Evolutionary conservation across 2,888 invertebrate genomes (phyloP), one percentile per base, ranked within the genome.

Genomic region (Hirtodrosophila confusa): DNA sequence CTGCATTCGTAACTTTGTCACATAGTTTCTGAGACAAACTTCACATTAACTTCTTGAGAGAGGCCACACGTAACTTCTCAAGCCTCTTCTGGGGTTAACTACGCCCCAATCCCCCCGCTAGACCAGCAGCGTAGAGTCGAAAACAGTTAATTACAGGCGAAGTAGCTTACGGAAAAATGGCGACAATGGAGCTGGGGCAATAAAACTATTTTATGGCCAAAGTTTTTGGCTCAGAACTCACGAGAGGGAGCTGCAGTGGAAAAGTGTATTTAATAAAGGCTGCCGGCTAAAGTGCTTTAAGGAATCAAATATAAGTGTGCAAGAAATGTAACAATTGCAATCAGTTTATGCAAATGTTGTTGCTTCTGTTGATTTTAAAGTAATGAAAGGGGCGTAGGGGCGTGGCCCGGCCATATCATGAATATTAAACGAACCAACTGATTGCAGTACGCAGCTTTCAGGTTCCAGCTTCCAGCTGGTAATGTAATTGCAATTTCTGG

Each of bases 181-280:
- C 61, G 75, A 75, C 78, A 82, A 78, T 76, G 69, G 43, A 60
- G 47, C 44, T 51, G 57, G 40, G 50, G 69, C 69, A 82, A 85
- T 83, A 85, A 83, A 85, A 83, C 85, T 85, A 85, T 80, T 85
- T 83, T 83, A 83, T 76, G 85, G 53, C 68, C 69, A 64, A 82
- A 83, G 74, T 65, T 85, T 78, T 63, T 63, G 44, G 35, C 45
- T 45, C 43, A 27, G 33, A 66, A 66, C 60, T 37, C 24, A 27
- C 39, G n/a, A 40, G 2, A 17, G 17, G 12, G 35, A 35, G n/a
- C 45, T 11, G 12, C 60, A 50, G 36, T 44, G 53, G 1, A 55
- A 55, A 71, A 73, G 73, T 84, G 76, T 67, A 85, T 85, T 82
- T 65, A 80, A 83, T 83, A 80, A 78, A 83, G 80, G 71, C 78